Conservation (phyloP, 2,888 invertebrate genomes). For the Andrena hattorfiana region DNA sequence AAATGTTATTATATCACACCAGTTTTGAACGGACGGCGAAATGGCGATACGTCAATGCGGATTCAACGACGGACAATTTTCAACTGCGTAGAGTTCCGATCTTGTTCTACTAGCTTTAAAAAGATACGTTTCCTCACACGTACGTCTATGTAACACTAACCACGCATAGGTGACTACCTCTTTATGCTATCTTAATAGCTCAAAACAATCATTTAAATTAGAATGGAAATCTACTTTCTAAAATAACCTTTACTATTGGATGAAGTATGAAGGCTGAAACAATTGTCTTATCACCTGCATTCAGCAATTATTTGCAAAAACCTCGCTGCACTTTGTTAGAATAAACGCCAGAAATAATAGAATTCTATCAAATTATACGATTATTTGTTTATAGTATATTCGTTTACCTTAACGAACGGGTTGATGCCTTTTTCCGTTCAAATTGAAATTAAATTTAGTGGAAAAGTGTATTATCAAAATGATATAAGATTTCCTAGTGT, state of each 20-base stretch:
- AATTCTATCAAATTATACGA: too few relatives aligned
- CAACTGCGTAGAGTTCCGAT: conserved; percentile 27
- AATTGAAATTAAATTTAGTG: background rate
- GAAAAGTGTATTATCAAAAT: background rate
- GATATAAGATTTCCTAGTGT: too few relatives aligned
- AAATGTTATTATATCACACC: conserved; percentile 7
- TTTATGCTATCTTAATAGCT: conserved; percentile 4
- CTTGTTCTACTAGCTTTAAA: conserved; percentile 2
- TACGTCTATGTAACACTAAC: background rate
- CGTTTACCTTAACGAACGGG: too few relatives aligned
- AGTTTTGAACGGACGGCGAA: background rate
- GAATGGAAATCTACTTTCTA: background rate
- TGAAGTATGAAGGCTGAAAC: too few relatives aligned
- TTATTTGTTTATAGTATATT: too few relatives aligned
- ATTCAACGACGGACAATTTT: conserved; percentile 3
- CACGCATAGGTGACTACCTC: background rate
- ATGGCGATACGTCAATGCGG: background rate
- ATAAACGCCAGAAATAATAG: too few relatives aligned
- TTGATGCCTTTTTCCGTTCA: too few relatives aligned
- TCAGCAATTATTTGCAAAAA: too few relatives aligned
- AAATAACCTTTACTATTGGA: background rate
- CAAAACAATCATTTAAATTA: background rate
- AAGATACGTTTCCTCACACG: conserved; percentile 9
- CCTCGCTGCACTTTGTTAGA: too few relatives aligned
- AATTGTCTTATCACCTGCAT: too few relatives aligned